Percentiles rank a stretch among this genome's conserved stretches.
phyloP scores from a whole-genome alignment of 2,797 vertebrate genomes.

The Gymnothorax reevesii region DNA sequence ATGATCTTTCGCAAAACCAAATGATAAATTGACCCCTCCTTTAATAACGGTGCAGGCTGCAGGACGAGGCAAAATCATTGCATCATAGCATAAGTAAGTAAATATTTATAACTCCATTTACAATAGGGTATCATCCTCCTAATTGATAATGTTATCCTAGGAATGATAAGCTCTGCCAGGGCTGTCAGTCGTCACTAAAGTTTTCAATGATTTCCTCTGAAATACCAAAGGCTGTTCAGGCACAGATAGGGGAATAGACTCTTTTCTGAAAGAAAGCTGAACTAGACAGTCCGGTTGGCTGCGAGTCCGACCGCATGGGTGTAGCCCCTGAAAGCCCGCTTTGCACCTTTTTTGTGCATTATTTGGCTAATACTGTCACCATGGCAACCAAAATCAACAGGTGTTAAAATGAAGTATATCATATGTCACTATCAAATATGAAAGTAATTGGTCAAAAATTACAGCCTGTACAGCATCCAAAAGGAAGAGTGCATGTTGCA shows the following conservation, averaged over 20 bases:
- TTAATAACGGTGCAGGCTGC: not conserved
- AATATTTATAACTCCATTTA: not conserved
- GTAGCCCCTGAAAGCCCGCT: too few relatives aligned
- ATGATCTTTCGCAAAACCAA: not conserved
- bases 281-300: too few relatives aligned
- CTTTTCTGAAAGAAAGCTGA: slow-evolving; percentile 21
- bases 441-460: too few relatives aligned
- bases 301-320: too few relatives aligned
- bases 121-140: slow-evolving; percentile 1
- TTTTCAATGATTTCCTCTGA: slow-evolving; percentile 14
- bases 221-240: not conserved
- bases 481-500: too few relatives aligned
- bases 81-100: not conserved
- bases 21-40: not conserved
- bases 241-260: not conserved
- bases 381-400: too few relatives aligned
- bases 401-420: too few relatives aligned
- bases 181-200: not conserved
- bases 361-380: too few relatives aligned
- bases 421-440: too few relatives aligned
- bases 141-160: slow-evolving; percentile 7
- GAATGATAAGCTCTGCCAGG: slow-evolving; percentile 4
- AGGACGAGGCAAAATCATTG: not conserved
- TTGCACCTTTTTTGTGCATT: too few relatives aligned
- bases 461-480: too few relatives aligned